These are phyloP conservation scores for Ptilodon capucinus DNA, from an alignment of 2,888 invertebrate species.

Conservation along the genomic window DNA sequence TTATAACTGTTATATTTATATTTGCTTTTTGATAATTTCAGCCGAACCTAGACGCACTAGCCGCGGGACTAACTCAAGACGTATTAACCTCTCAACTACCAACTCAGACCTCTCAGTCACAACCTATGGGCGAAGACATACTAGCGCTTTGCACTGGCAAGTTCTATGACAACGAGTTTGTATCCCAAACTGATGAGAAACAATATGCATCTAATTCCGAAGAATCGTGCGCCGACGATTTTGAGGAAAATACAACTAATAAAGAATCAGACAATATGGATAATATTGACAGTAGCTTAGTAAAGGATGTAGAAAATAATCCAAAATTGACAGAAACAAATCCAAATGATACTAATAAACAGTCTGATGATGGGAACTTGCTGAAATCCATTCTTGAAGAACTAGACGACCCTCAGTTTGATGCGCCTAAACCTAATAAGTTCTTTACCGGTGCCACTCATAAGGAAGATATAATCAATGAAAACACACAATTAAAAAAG, in stretches of 20 bases:
- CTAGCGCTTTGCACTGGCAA: constrained; percentile 82
- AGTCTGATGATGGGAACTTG: constrained; percentile 24
- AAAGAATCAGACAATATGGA: constrained; percentile 7
- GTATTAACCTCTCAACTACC: constrained; percentile 66
- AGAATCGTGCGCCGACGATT: constrained; percentile 13
- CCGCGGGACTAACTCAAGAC: constrained; percentile 72
- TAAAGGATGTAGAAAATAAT: constrained; percentile 7
- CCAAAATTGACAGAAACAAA: neutral
- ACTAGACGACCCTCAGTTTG: constrained; percentile 59
- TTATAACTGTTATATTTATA: neutral
- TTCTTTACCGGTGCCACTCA: constrained; percentile 47
- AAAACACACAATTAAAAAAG: constrained; percentile 49
- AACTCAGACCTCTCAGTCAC: constrained; percentile 52
- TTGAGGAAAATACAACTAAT: constrained; percentile 10
- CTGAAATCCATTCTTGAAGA: constrained; percentile 67
- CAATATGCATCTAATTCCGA: constrained; percentile 25
- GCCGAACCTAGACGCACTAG: constrained; percentile 75
- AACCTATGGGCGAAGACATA: constrained; percentile 73
- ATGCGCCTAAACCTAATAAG: constrained; percentile 53
- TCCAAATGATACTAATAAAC: constrained; percentile 6
- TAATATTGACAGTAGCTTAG: constrained; percentile 11
- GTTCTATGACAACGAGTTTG: constrained; percentile 74
- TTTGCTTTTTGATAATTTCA: constrained; percentile 29
- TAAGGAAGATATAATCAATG: constrained; percentile 23
- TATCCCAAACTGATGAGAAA: constrained; percentile 42